A percentile compares a stretch with the other conserved stretches of the same genome.
Evolutionary conservation across 2,888 invertebrate genomes (phyloP).

Genomic region (Callosobruchus maculatus): DNA sequence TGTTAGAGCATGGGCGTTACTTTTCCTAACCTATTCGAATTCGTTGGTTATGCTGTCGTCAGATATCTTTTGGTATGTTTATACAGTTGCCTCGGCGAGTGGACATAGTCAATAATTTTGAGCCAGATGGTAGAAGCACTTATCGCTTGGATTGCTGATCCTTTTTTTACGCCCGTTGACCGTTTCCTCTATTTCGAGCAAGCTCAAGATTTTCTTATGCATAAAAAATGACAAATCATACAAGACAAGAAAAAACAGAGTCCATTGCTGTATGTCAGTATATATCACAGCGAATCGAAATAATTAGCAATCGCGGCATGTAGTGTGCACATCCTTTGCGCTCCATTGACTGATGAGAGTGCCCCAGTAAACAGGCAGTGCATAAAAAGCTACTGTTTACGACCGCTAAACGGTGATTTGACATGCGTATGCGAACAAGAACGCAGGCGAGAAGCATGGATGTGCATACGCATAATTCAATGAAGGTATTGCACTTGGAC

Average conservation of each 20-base stretch:
- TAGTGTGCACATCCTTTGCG: not conserved
- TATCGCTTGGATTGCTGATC: too few relatives aligned
- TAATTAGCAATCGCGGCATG: not conserved
- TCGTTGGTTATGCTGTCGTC: too few relatives aligned
- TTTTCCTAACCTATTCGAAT: too few relatives aligned
- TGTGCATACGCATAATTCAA: not conserved
- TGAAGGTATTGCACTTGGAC: not conserved
- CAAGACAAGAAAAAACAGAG: not conserved
- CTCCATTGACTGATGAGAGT: not conserved
- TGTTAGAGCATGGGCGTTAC: too few relatives aligned
- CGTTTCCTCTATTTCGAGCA: too few relatives aligned
- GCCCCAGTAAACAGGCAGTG: not conserved
- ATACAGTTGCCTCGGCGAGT: too few relatives aligned
- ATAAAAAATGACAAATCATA: too few relatives aligned
- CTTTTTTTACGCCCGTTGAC: too few relatives aligned
- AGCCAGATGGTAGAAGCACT: too few relatives aligned
- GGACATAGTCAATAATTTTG: too few relatives aligned
- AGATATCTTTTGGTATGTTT: too few relatives aligned
- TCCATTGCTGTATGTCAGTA: not conserved
- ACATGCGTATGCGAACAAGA: not conserved
- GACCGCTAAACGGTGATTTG: not conserved
- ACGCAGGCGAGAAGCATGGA: not conserved
- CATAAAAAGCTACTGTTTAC: not conserved
- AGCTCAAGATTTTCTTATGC: too few relatives aligned
- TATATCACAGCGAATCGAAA: not conserved